Conservation (phyloP, 1,140 invertebrate species). For the Eulimnadia texana region DNA sequence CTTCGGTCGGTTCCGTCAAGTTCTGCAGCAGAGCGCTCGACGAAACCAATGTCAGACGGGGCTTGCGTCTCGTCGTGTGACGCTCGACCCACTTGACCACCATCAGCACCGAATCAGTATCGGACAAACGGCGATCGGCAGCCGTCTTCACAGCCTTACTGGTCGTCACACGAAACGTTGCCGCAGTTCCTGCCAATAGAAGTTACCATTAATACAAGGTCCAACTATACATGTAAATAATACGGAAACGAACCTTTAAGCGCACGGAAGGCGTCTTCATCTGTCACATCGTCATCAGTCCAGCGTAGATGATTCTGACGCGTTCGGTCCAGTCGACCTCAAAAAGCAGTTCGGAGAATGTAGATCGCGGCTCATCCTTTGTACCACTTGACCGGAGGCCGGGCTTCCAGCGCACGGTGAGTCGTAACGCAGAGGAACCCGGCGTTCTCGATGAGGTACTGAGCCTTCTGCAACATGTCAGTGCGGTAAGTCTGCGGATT, state of each 20-base stretch:
- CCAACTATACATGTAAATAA: neutral
- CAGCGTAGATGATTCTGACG: conserved; percentile 28
- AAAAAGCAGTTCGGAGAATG: conserved; percentile 27
- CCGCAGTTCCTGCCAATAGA: conserved; percentile 41
- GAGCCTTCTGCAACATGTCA: conserved; percentile 23
- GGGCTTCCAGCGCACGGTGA: conserved; percentile 30
- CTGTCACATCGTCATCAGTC: conserved; percentile 30
- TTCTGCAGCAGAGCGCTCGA: no score
- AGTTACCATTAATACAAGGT: conserved; percentile 16
- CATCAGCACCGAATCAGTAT: no score
- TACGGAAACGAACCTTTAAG: conserved; percentile 21
- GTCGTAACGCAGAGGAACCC: conserved; percentile 36
- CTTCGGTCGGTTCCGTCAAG: no score
- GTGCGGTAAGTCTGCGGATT: conserved; percentile 19
- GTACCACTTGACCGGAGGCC: no score
- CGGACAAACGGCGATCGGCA: no score
- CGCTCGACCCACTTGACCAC: no score
- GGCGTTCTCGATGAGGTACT: conserved; percentile 23
- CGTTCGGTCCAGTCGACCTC: conserved; percentile 30
- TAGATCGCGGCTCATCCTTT: conserved; percentile 26
- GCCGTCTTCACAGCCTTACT: conserved; percentile 24
- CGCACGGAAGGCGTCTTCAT: conserved; percentile 30
- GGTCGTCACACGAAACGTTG: conserved; percentile 28
- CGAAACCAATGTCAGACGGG: no score
- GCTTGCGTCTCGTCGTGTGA: no score